phyloP scores from a whole-genome alignment of 2,113 vertebrate species.

The Aptenodytes patagonicus region DNA sequence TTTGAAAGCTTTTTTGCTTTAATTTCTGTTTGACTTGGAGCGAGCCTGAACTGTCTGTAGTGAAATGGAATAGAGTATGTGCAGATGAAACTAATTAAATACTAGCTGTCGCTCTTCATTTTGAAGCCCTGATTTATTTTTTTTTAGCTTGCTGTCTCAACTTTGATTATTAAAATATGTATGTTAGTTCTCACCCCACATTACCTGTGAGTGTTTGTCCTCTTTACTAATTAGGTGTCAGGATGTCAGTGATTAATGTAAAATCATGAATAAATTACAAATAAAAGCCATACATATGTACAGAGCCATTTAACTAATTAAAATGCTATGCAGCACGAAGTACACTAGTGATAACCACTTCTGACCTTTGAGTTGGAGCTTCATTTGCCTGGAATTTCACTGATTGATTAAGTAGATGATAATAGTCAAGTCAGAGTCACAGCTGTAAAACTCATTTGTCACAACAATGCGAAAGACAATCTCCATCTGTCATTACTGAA shows the following conservation, averaged over 20 bases:
- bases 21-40: constrained; percentile 21
- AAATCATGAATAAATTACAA: constrained; percentile 49
- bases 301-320: neutral
- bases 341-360: neutral
- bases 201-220: constrained; percentile 38
- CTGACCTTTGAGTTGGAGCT: constrained; percentile 4
- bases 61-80: neutral
- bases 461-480: neutral
- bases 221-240: constrained; percentile 55
- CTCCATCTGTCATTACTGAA: neutral
- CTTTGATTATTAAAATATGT: constrained; percentile 28
- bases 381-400: neutral
- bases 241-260: constrained; percentile 59
- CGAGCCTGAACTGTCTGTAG: neutral
- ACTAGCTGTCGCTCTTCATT: neutral
- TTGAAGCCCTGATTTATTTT: neutral
- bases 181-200: neutral
- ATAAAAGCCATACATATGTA: constrained; percentile 2
- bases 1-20: constrained; percentile 31
- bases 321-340: neutral
- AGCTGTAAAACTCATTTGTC: neutral
- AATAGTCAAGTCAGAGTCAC: neutral
- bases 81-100: constrained; percentile 35
- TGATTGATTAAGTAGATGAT: neutral
- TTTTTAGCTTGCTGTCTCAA: neutral